phyloP scores from a whole-genome alignment of 2,113 vertebrate genomes.

The Pipra filicauda region DNA sequence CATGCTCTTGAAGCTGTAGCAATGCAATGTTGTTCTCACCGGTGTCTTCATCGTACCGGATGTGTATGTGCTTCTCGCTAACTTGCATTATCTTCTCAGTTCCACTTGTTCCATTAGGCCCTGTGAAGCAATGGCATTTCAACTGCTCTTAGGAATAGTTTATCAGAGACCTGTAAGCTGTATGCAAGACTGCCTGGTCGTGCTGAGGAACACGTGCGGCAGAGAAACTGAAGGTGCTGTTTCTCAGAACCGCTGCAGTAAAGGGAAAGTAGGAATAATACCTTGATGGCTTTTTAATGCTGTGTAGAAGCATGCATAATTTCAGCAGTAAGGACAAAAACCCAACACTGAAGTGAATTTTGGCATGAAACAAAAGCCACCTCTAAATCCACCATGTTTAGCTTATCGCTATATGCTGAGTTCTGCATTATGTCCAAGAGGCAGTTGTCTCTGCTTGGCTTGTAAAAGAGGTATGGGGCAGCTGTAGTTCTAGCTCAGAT shows the following conservation, averaged over 20 bases:
- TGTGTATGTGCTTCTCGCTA: conserved; percentile 63
- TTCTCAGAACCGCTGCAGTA: not conserved
- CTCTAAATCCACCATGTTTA: not conserved
- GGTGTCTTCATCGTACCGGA: conserved; percentile 41
- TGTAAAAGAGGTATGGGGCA: not conserved
- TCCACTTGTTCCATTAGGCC: not conserved
- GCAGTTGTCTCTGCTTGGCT: not conserved
- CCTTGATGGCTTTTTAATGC: not conserved
- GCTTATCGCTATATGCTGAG: not conserved
- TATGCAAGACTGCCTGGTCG: fast-evolving
- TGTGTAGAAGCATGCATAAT: not conserved
- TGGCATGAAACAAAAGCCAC: not conserved
- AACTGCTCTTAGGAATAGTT: not conserved
- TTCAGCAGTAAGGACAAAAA: not conserved
- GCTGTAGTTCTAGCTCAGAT: not conserved
- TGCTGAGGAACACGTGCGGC: fast-evolving
- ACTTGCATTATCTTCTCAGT: not conserved
- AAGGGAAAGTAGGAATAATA: not conserved
- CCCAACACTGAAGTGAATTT: not conserved
- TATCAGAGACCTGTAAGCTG: not conserved
- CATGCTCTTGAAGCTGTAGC: conserved; percentile 67
- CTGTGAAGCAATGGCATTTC: conserved; percentile 16
- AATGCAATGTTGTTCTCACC: conserved; percentile 80
- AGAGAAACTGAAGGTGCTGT: fast-evolving
- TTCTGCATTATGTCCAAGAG: not conserved